A percentile compares a stretch with the other conserved stretches of the same genome.
Conservation (phyloP, 2,113 vertebrate species). For the Pelusios castaneus region DNA sequence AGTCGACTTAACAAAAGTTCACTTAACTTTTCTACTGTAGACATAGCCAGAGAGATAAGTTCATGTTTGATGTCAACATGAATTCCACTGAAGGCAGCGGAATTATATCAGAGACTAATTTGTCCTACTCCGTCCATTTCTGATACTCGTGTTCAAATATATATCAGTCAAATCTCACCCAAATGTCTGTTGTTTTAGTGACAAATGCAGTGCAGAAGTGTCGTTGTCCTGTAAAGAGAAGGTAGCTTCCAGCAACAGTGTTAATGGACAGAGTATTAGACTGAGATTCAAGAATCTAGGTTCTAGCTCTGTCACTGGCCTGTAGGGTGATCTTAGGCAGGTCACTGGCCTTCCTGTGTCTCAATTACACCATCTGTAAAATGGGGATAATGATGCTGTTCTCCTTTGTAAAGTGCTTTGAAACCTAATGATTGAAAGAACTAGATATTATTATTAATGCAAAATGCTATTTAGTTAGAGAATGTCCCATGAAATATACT, state of each 20-base stretch:
- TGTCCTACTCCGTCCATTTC: background rate
- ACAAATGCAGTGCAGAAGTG: background rate
- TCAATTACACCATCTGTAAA: background rate
- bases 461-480: background rate
- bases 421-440: background rate
- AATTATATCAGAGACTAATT: background rate
- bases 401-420: background rate
- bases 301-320: background rate
- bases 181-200: background rate
- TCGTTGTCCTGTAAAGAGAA: background rate
- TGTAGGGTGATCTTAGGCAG: background rate
- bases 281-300: background rate
- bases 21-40: no score
- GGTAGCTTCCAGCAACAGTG: background rate
- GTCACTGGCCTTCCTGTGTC: background rate
- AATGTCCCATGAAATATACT: background rate
- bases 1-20: no score
- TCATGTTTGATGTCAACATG: background rate
- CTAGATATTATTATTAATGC: background rate
- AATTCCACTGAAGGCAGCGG: background rate
- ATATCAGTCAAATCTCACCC: background rate
- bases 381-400: background rate
- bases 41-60: no score
- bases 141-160: background rate
- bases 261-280: background rate